phyloP scores from a whole-genome alignment of 2,888 invertebrate species.

The Dryobotodes eremita region DNA sequence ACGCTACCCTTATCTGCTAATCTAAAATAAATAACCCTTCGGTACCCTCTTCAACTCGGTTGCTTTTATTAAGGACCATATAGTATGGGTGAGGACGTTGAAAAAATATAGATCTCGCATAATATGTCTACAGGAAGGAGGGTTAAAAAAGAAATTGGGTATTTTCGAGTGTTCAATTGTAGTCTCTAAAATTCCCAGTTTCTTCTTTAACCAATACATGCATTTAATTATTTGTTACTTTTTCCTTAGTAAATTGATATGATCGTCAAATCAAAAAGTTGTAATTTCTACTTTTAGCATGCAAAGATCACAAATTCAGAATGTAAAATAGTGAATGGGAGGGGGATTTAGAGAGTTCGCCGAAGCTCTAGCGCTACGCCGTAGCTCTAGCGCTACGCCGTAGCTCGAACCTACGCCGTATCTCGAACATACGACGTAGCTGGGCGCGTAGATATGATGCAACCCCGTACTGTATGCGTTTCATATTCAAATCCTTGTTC shows the following conservation, averaged over 20 bases:
- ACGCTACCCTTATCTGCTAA: constrained; percentile 57
- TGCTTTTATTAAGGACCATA: constrained; percentile 56
- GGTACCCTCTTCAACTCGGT: constrained; percentile 39
- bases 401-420: background rate
- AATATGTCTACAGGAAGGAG: background rate
- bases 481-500: background rate
- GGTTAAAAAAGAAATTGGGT: background rate
- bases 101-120: constrained; percentile 40
- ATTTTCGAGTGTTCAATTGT: too few species aligned
- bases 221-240: too few species aligned
- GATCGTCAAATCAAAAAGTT: background rate
- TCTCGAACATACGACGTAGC: background rate
- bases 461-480: background rate
- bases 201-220: too few species aligned
- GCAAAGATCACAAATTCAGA: background rate
- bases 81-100: constrained; percentile 18
- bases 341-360: background rate
- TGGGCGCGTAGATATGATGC: background rate
- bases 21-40: constrained; percentile 64
- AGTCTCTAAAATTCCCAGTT: too few species aligned
- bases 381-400: too few species aligned
- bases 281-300: background rate
- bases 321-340: too few species aligned
- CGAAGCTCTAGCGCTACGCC: background rate
- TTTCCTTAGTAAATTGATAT: too few species aligned